Base-by-base conservation (phyloP, 2,113 vertebrate genomes). In the Lophochroa leadbeateri region DNA sequence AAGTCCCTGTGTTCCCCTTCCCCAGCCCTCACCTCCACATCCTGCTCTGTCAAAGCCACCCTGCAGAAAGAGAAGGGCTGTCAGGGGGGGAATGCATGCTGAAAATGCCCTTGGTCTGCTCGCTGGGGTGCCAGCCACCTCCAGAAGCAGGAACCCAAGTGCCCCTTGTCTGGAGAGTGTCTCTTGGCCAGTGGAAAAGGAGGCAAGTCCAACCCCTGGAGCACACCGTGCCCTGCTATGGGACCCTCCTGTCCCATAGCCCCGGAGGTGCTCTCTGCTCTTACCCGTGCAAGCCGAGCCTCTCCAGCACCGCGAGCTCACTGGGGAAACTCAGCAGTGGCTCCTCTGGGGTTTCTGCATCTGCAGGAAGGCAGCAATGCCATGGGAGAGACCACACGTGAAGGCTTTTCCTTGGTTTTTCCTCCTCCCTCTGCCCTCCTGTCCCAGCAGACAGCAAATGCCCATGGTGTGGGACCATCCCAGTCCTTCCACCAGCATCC, bases 41-140 rank as follows among this genome's bases (percentile, higher is more conserved):
- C 98, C 64, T 98, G 98, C 92, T 99, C 98, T 21, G 98, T 98
- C 98, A 99, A 97, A 89, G 98, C 96, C 60, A 90, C 94, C 88
- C 98, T 99, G 98, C 55, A 46, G 83, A 74, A 85, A 85, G 90
- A 92, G 55, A 97, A 74, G 27, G 41, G 67, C 55, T 35, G 78
- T 96, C 76, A 95, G 80, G 17, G 60, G 11, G 8, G 37, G 60
- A 43, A 14, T 47, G 41, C 27, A 7, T 0, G 5, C 25, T 43
- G 14, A 53, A 50, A 82, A 80, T 31, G 27, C 72, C 76, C 65
- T 52, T 20, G 55, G 27, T 31, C 78, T 39, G 23, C 61, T 68
- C 35, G 31, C 72, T 27, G 69, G 44, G 77, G 11, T 83, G 72
- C 17, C 58, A 44, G 80, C 33, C 72, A 83, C 60, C 68, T 49